Evolutionary conservation across 2,888 invertebrate genomes (phyloP).

Genomic region (Acanthosepion pharaonis): DNA sequence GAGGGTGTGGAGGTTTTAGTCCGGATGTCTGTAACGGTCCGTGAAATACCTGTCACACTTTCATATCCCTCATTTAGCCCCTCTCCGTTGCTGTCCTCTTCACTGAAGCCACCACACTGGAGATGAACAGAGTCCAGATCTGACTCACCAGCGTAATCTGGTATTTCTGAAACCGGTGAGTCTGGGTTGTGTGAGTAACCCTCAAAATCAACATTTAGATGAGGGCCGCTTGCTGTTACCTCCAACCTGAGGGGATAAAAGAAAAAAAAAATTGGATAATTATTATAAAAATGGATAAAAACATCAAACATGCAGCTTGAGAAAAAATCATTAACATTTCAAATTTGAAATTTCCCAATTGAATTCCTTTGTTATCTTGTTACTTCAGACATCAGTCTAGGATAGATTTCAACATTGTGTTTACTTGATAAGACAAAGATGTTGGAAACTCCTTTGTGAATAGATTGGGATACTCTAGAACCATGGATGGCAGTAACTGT

Average conservation of each 20-base stretch:
- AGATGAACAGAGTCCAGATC: conserved; percentile 61
- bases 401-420: no score
- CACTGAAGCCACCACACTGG: conserved; percentile 60
- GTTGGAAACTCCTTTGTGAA: no score
- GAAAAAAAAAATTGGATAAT: neutral
- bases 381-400: no score
- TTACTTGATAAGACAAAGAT: no score
- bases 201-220: conserved; percentile 53
- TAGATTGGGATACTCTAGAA: no score
- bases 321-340: neutral
- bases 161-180: conserved; percentile 67
- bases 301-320: no score
- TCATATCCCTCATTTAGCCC: conserved; percentile 52
- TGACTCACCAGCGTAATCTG: conserved; percentile 71
- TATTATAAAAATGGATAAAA: neutral
- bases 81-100: conserved; percentile 58
- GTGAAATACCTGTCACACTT: conserved; percentile 56
- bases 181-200: conserved; percentile 59
- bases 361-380: no score
- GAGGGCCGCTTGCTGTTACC: conserved; percentile 50
- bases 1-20: conserved; percentile 38
- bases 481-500: no score
- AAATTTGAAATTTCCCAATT: no score
- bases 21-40: conserved; percentile 45
- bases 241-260: conserved; percentile 50